phyloP scores from a whole-genome alignment of 1,140 invertebrate species.

The Diprion similis region DNA sequence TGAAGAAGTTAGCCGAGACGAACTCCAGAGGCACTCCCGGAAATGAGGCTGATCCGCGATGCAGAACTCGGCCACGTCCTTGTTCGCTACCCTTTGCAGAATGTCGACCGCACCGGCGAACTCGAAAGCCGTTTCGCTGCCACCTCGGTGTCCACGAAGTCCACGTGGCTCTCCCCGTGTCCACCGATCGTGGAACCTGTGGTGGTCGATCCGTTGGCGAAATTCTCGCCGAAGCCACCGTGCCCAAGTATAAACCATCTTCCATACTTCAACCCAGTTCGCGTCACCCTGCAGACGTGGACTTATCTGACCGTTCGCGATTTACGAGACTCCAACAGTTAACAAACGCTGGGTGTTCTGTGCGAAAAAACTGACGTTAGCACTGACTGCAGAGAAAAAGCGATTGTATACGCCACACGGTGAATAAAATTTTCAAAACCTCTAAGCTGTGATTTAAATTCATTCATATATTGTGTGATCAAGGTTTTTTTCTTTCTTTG shows the following conservation, averaged over 20 bases:
- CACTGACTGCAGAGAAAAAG: too few species aligned
- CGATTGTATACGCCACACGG: too few species aligned
- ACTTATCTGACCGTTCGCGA: neutral
- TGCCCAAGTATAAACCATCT: neutral
- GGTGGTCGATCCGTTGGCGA: neutral
- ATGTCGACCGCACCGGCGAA: slow-evolving; percentile 20
- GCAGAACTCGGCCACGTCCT: neutral
- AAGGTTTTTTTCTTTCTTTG: too few species aligned
- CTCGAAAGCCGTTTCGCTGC: slow-evolving; percentile 21
- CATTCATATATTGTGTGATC: too few species aligned
- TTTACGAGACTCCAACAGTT: neutral
- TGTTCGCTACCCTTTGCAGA: slow-evolving; percentile 25
- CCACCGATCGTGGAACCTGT: neutral
- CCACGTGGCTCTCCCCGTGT: slow-evolving; percentile 11
- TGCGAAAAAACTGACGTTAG: too few species aligned
- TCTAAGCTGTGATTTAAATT: too few species aligned
- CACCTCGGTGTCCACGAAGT: slow-evolving; percentile 12
- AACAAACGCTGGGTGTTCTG: neutral
- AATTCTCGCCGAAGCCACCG: neutral
- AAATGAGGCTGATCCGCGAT: neutral
- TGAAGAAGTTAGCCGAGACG: slow-evolving; percentile 1
- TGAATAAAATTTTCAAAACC: too few species aligned
- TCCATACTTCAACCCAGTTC: neutral
- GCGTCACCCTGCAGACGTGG: neutral
- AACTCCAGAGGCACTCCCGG: neutral